Evolutionary conservation across 2,797 vertebrate genomes (phyloP), one percentile per base, ranked within the genome.

Genomic region (Gallinago stenura): DNA sequence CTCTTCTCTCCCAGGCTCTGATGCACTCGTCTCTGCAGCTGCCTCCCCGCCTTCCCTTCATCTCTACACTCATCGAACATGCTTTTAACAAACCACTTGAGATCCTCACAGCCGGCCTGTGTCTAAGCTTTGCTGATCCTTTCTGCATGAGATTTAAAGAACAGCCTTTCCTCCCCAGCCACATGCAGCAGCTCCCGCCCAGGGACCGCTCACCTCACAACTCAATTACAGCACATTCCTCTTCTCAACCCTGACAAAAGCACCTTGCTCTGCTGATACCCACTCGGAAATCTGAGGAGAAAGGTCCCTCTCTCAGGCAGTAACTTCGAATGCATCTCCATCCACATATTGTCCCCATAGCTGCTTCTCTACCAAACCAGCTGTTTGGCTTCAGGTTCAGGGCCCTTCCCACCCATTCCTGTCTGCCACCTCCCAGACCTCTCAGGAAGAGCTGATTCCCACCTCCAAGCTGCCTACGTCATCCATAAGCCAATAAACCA

Each of bases 71-170:
- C 88, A 64, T 53, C 19, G 7, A 91, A 90, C 43, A 84, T 4
- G 50, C 77, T 94, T 91, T 91, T 75, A 93, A 95, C 94, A 95
- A 95, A 90, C 28, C 93, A 91, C 87, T 50, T 39, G 87, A 94
- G 94, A 95, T 60, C 45, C 87, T 72, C 41, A 6, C 65, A 75
- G 72, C 57, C 72, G 43, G 54, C 37, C 58, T 84, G 72, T 45
- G 50, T 15, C 53, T 43, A 75, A 86, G 77, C 57, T 69, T 31
- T 79, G 58, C 83, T 37, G 69, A 87, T 79, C 82, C 54, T 8
- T 82, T 54, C 83, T 86, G 69, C 19, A 0, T 39, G 85, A 65
- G 61, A 82, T 89, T 75, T 85, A 75, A 81, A 81, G 83, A 91
- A 81, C 80, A 94, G 54, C 18, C 33, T 85, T 95, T 89, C 64